Percentiles rank a stretch among this genome's conserved stretches.
These are phyloP conservation scores for Limenitis camilla DNA, from an alignment of 2,888 invertebrate species.

Conservation along the genomic window DNA sequence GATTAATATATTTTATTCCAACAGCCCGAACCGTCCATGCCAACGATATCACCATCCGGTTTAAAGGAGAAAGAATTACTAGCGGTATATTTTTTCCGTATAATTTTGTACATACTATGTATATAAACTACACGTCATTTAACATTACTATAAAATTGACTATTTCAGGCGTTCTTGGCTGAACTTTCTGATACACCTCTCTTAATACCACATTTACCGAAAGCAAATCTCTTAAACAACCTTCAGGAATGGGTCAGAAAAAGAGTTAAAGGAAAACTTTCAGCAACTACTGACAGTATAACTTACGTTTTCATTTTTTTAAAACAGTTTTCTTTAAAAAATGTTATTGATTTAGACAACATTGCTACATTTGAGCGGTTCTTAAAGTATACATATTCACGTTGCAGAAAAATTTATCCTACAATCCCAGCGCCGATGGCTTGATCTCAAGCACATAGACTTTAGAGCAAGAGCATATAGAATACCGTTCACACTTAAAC, in stretches of 20 bases:
- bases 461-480: constrained; percentile 48
- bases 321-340: neutral
- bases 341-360: constrained; percentile 44
- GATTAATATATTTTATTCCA: constrained; percentile 17
- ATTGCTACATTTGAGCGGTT: constrained; percentile 25
- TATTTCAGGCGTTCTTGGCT: constrained; percentile 51
- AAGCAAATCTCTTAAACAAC: constrained; percentile 50
- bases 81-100: constrained; percentile 32
- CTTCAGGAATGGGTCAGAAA: constrained; percentile 56
- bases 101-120: neutral
- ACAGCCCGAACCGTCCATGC: constrained; percentile 40
- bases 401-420: constrained; percentile 85
- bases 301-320: constrained; percentile 20
- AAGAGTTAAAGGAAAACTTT: constrained; percentile 46
- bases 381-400: neutral
- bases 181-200: constrained; percentile 52
- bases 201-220: constrained; percentile 58
- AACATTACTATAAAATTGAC: neutral
- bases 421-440: constrained; percentile 86
- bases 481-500: constrained; percentile 52
- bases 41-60: constrained; percentile 43
- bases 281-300: constrained; percentile 41
- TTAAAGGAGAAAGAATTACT: constrained; percentile 48
- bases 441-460: constrained; percentile 53
- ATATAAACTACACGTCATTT: neutral